These are phyloP conservation scores for Cebidichthys violaceus DNA, from an alignment of 2,113 vertebrate genomes.

Conservation along the genomic window DNA sequence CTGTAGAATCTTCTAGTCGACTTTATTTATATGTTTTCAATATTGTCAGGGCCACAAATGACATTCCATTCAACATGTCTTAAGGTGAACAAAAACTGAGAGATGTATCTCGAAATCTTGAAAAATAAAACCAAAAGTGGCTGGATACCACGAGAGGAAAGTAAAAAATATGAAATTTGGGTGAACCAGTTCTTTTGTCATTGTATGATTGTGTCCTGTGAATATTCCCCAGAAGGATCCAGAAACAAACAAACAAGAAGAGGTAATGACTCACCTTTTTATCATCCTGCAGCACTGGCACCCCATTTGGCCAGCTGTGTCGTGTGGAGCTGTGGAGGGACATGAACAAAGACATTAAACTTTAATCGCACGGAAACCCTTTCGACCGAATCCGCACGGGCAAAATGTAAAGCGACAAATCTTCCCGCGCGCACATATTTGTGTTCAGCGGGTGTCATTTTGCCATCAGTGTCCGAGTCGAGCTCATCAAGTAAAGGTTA, in stretches of 20 bases:
- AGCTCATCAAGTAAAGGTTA: constrained; percentile 33
- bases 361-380: constrained; percentile 29
- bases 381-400: not conserved
- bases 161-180: not conserved
- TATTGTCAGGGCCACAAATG: not conserved
- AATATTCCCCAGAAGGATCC: not conserved
- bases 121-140: not conserved
- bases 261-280: constrained; percentile 88
- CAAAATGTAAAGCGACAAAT: not conserved
- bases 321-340: constrained; percentile 71
- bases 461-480: not conserved
- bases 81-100: not conserved
- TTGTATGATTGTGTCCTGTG: not conserved
- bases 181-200: not conserved
- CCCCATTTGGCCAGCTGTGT: constrained; percentile 92
- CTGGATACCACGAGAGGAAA: not conserved
- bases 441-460: constrained; percentile 13
- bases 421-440: not conserved
- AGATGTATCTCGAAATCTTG: too few relatives aligned
- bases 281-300: constrained; percentile 98
- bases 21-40: not conserved
- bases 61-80: not conserved
- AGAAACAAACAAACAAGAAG: not conserved
- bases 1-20: not conserved
- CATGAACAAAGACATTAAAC: constrained; percentile 47